Evolutionary conservation across 2,113 vertebrate genomes (phyloP).

Genomic region (Pachyramphus minor): DNA sequence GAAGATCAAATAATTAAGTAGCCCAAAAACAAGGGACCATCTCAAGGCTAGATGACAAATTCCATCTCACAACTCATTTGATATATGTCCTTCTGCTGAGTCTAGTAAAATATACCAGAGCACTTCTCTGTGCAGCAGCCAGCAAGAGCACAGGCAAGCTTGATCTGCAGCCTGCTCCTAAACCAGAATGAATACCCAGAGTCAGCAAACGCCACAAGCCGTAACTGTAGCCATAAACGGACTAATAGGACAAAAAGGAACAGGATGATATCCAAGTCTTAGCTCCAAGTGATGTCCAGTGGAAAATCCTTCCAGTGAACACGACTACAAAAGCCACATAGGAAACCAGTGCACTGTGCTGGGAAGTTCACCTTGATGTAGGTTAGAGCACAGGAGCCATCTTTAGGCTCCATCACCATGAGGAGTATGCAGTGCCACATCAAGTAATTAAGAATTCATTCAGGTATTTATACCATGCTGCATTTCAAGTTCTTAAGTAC

Average conservation of each 20-base stretch:
- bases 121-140: not conserved
- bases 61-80: not conserved
- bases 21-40: not conserved
- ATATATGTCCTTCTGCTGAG: not conserved
- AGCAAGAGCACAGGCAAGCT: not conserved
- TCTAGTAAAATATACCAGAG: not conserved
- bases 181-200: not conserved
- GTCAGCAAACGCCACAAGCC: not conserved
- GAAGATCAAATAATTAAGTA: not conserved
- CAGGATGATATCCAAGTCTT: not conserved
- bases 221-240: not conserved
- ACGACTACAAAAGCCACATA: not conserved
- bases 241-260: not conserved
- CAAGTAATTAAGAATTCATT: not conserved
- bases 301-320: not conserved
- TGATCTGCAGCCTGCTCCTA: not conserved
- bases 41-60: not conserved
- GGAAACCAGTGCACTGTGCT: not conserved
- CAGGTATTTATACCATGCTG: not conserved
- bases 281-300: not conserved
- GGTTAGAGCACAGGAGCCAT: not conserved
- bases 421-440: rapidly evolving
- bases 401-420: not conserved
- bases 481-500: not conserved
- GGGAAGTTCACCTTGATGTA: not conserved